Conservation (phyloP, 2,113 vertebrate species). For the Poeciliopsis turrubarensis region DNA sequence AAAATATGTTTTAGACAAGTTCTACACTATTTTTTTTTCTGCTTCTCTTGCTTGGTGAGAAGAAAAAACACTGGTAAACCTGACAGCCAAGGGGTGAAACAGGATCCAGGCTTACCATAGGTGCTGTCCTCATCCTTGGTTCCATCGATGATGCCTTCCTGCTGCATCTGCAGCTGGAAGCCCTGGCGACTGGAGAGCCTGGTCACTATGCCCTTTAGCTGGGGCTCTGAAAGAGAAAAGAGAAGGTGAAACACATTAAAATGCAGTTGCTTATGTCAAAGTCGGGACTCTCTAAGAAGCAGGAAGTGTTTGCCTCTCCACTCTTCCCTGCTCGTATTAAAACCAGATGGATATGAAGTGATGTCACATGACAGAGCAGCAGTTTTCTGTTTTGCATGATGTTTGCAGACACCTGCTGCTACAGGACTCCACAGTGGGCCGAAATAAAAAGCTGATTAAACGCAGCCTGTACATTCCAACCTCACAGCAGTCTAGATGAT, state of each 20-base stretch:
- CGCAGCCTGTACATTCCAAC: conserved; percentile 32
- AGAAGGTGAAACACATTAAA: conserved; percentile 22
- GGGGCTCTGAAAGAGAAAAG: conserved; percentile 87
- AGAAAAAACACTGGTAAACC: not conserved
- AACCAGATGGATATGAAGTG: not conserved
- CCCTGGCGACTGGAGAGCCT: conserved; percentile 97
- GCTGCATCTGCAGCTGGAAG: conserved; percentile 96
- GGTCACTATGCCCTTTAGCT: conserved; percentile 99
- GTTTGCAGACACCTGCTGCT: conserved; percentile 6
- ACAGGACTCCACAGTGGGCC: conserved; percentile 6
- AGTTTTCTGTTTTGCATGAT: not conserved
- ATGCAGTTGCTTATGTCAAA: conserved; percentile 11
- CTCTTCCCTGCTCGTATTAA: not conserved
- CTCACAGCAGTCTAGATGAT: not conserved
- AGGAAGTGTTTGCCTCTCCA: conserved; percentile 19
- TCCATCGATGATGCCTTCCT: conserved; percentile 95
- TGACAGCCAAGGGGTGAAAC: too few relatives aligned
- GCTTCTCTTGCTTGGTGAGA: not conserved
- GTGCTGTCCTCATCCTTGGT: conserved; percentile 96
- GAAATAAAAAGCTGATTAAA: conserved; percentile 43
- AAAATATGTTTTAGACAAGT: not conserved
- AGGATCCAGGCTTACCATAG: conserved; percentile 56
- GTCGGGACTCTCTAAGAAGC: conserved; percentile 22
- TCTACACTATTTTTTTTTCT: not conserved
- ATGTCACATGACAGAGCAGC: not conserved